These are phyloP conservation scores for Sakesphorus luctuosus DNA, from an alignment of 2,113 vertebrate species.

Conservation along the genomic window DNA sequence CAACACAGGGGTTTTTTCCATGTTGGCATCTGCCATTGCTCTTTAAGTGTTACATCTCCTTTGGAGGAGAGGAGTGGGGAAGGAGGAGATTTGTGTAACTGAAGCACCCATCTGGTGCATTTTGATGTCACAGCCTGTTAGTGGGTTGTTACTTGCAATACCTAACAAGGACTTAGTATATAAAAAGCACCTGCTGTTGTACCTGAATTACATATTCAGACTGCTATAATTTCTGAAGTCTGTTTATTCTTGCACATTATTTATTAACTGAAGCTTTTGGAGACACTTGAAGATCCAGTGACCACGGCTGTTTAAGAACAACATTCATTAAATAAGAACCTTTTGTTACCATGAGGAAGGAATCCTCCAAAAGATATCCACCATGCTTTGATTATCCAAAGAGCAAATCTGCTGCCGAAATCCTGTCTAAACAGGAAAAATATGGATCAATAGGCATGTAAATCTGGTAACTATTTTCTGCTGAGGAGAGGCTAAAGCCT, in stretches of 20 bases:
- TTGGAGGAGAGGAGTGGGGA: not conserved
- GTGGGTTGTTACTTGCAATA: not conserved
- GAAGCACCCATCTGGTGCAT: not conserved
- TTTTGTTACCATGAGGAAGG: not conserved
- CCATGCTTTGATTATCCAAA: not conserved
- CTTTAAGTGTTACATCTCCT: not conserved
- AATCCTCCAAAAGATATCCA: not conserved
- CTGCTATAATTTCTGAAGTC: not conserved
- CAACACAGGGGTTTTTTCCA: not conserved
- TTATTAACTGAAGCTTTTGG: not conserved
- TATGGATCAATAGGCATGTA: not conserved
- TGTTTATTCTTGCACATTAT: not conserved
- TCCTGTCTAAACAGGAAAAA: not conserved
- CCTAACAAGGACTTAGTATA: not conserved
- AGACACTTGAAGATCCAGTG: not conserved
- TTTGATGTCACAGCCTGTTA: not conserved
- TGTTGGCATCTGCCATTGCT: not conserved
- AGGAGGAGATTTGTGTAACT: not conserved
- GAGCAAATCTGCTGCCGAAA: not conserved
- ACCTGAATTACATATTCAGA: not conserved
- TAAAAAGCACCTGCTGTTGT: not conserved
- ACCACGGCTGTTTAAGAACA: not conserved
- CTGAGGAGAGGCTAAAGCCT: not conserved
- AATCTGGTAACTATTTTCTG: not conserved
- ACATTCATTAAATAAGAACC: accelerated